A percentile compares a stretch with the other conserved stretches of the same genome.
Conservation (phyloP, 2,113 vertebrate species). For the Lepidothrix coronata region DNA sequence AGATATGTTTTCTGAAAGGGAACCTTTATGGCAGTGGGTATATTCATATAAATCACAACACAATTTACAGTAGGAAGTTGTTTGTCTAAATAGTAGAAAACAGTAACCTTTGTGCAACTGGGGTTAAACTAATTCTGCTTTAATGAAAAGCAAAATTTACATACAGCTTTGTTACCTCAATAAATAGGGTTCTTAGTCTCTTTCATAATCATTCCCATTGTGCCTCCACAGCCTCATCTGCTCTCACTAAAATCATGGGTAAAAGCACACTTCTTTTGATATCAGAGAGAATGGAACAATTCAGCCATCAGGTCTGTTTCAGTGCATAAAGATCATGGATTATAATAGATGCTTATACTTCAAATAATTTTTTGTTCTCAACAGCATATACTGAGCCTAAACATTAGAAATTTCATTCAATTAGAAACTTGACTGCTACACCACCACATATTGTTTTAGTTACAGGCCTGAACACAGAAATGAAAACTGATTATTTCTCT, state of each 20-base stretch:
- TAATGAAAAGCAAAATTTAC: constrained; percentile 48
- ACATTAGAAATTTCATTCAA: not conserved
- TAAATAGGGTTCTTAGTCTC: not conserved
- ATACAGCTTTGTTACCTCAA: not conserved
- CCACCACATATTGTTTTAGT: not conserved
- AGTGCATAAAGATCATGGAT: not conserved
- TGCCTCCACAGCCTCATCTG: not conserved
- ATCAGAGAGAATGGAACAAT: not conserved
- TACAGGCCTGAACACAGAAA: not conserved
- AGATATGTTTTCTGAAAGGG: constrained; percentile 19
- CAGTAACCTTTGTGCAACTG: not conserved
- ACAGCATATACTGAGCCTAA: not conserved
- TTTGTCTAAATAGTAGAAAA: constrained; percentile 65
- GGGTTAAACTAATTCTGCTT: constrained; percentile 48
- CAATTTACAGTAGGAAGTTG: constrained; percentile 52
- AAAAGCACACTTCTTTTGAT: not conserved
- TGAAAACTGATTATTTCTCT: not conserved
- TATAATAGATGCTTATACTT: not conserved
- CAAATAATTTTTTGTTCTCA: not conserved
- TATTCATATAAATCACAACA: constrained; percentile 66
- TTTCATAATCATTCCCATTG: not conserved
- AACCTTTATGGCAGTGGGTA: constrained; percentile 23
- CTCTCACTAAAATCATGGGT: not conserved
- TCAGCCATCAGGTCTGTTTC: not conserved
- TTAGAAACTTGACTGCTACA: not conserved